Base-by-base conservation (phyloP, 2,888 invertebrate species). In the Omphaloscelis lunosa region DNA sequence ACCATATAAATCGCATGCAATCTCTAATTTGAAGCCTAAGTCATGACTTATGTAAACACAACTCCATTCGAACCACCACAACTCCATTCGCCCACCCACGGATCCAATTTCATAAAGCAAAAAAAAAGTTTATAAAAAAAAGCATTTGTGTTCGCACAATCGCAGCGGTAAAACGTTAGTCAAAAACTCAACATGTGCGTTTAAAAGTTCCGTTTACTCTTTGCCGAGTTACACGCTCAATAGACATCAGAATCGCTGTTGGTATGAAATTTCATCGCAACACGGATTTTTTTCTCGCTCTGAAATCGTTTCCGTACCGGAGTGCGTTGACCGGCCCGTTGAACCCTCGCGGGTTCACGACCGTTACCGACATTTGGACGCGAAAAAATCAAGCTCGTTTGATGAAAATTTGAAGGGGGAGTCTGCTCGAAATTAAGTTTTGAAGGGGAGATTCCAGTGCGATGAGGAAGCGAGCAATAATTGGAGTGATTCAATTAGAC, bases 211-310 rank as follows among this genome's bases (percentile, higher is more conserved):
- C 88, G 86, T 88, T 86, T 84, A 73, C 79, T 83, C 83, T 86
- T 79, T 77, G 70, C 75, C 78, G 82, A 86, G 82, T 91, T 92
- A 90, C 91, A 91, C 91, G 93, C 92, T 91, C 89, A 89, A 91
- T 91, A 93, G 88, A 90, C 91, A 91, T 91, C 90, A 90, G 89
- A 94, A 92, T 91, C 88, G 86, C 89, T 83, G 86, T 83, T 85
- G 73, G 92, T 92, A 92, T 94, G 92, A 93, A 93, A 93, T 94
- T 93, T 94, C 91, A 94, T 92, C 91, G 91, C 89, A 82, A 89
- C 81, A 82, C 65, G 53, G 62, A 75, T 88, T 90, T 91, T 93
- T 93, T 91, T 88, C 79, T 75, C 80, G 77, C 72, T 88, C 89
- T 90, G 90, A 91, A 91, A 89, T 86, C 86, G 84, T 89, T 88